Percentiles rank a stretch among this genome's conserved stretches.
Evolutionary conservation across 2,113 vertebrate species (phyloP).

Genomic region (Poicephalus meyeri): DNA sequence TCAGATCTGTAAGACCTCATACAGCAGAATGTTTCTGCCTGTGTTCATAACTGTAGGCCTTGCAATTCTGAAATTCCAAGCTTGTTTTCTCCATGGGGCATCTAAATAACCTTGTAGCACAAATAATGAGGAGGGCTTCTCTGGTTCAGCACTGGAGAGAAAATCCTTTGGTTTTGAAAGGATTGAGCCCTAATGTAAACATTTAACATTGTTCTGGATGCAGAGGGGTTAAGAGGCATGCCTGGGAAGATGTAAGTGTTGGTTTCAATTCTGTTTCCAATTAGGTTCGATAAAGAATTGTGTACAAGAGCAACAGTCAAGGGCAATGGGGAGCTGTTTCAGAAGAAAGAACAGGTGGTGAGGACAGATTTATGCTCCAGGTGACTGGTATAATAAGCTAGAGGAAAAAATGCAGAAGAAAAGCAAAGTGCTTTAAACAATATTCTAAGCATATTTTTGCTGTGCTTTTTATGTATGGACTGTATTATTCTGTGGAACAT

Average conservation of each 20-base stretch:
- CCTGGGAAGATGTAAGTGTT: neutral
- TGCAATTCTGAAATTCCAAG: neutral
- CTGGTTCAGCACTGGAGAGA: neutral
- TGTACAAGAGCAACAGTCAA: neutral
- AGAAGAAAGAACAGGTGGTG: conserved; percentile 25
- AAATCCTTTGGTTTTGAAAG: neutral
- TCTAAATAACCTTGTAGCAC: neutral
- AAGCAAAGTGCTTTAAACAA: neutral
- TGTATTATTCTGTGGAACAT: neutral
- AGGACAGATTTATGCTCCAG: conserved; percentile 48
- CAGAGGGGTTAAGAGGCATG: neutral
- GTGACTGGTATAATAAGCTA: conserved; percentile 27
- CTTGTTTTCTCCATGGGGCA: neutral
- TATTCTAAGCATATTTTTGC: neutral
- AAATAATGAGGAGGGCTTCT: neutral
- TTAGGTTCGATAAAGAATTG: conserved; percentile 19
- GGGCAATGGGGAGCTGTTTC: neutral
- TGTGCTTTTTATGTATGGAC: neutral
- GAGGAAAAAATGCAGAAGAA: neutral
- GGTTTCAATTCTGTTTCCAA: conserved; percentile 15
- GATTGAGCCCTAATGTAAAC: neutral
- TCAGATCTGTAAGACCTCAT: neutral
- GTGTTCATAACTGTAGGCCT: neutral
- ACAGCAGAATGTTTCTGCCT: neutral
- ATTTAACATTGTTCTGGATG: neutral